Evolutionary conservation across 2,888 invertebrate species (phyloP).

Genomic region (Polyommatus iphigenia): DNA sequence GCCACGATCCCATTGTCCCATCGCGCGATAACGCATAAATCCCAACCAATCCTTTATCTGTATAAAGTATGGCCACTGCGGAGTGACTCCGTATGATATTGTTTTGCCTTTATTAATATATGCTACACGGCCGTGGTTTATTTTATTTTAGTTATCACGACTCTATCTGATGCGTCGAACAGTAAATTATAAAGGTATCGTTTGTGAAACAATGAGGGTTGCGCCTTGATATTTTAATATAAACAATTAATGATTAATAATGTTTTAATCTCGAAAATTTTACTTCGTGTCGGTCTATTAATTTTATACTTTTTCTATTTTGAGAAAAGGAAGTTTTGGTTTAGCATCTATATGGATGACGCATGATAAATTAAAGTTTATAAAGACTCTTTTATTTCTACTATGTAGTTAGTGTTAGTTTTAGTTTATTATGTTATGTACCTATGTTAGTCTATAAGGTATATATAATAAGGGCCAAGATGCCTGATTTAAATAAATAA

Average conservation of each 20-base stretch:
- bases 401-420: no score
- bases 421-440: no score
- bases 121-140: conserved; percentile 68
- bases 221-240: conserved; percentile 14
- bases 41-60: conserved; percentile 77
- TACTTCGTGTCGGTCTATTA: not conserved
- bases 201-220: conserved; percentile 48
- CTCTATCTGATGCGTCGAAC: conserved; percentile 77
- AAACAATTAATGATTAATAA: conserved; percentile 2
- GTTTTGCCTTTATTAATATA: conserved; percentile 80
- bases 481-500: no score
- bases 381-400: no score
- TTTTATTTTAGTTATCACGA: conserved; percentile 81
- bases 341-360: no score
- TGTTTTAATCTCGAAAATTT: not conserved
- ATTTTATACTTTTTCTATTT: not conserved
- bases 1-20: conserved; percentile 78
- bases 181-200: conserved; percentile 78
- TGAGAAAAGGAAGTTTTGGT: no score
- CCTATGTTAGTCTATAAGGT: no score
- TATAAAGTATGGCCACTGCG: conserved; percentile 79
- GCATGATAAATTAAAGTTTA: no score
- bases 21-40: conserved; percentile 78
- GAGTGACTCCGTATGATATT: conserved; percentile 78
- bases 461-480: no score